Percentiles rank a stretch among this genome's conserved stretches.
Evolutionary conservation across 2,113 vertebrate species (phyloP).

Genomic region (Neoarius graeffei): DNA sequence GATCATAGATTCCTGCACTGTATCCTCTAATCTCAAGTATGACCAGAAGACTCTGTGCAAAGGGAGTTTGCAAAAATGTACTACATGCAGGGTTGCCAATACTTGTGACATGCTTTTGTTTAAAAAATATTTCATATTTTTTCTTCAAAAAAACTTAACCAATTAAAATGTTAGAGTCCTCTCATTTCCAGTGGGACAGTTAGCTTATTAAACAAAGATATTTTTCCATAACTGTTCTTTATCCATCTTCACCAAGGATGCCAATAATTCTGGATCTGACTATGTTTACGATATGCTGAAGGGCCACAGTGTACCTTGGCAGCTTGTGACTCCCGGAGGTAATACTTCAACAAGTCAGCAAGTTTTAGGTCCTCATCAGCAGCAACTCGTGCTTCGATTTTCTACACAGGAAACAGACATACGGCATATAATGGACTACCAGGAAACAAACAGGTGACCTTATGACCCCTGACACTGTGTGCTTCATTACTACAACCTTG

Average conservation of each 20-base stretch:
- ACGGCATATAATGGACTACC: neutral
- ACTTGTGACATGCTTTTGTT: neutral
- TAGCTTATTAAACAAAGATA: neutral
- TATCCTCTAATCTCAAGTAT: neutral
- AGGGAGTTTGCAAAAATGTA: neutral
- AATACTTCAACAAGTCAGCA: conserved; percentile 96
- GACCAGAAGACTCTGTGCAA: neutral
- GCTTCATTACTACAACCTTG: neutral
- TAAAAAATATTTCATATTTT: neutral
- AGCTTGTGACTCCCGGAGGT: conserved; percentile 96
- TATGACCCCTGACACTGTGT: neutral
- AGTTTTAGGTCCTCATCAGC: conserved; percentile 98
- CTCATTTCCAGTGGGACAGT: neutral
- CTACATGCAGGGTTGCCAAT: neutral
- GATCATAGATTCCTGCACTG: neutral
- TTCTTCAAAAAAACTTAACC: neutral
- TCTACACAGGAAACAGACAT: conserved; percentile 72
- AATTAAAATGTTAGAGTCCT: neutral
- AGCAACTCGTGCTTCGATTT: conserved; percentile 95
- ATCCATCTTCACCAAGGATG: neutral
- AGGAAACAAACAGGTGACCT: conserved; percentile 27
- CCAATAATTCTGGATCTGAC: neutral
- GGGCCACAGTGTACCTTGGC: conserved; percentile 83
- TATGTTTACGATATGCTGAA: conserved; percentile 3
- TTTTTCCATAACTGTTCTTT: neutral